phyloP scores from a whole-genome alignment of 2,797 vertebrate species.

The Pipistrellus pipistrellus region DNA sequence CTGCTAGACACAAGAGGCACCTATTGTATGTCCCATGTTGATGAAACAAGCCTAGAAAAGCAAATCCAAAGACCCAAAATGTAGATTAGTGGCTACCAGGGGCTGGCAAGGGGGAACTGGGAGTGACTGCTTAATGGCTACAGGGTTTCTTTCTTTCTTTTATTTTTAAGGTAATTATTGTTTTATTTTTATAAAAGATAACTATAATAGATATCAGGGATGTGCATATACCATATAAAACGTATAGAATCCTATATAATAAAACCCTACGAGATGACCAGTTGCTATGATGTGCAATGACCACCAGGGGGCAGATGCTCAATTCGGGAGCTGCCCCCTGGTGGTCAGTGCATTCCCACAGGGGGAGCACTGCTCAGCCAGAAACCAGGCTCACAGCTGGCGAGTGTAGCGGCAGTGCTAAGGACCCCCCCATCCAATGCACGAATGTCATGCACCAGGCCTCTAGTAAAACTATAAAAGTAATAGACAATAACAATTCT shows the following conservation, averaged over 20 bases:
- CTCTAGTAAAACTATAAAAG: neutral
- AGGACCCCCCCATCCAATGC: too few relatives aligned
- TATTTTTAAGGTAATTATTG: neutral
- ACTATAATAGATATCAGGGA: neutral
- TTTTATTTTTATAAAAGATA: conserved; percentile 42
- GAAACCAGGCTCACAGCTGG: too few relatives aligned
- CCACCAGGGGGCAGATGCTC: too few relatives aligned
- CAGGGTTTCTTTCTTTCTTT: too few relatives aligned
- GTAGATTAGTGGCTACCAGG: neutral
- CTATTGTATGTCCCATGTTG: neutral
- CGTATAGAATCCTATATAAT: neutral
- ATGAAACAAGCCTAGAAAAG: neutral
- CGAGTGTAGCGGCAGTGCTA: too few relatives aligned
- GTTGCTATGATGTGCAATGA: too few relatives aligned
- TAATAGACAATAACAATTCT: neutral
- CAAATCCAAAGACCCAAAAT: neutral
- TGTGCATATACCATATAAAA: neutral
- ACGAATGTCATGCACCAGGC: too few relatives aligned
- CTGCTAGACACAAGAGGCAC: neutral
- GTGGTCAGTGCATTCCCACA: too few relatives aligned
- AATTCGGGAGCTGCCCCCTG: too few relatives aligned
- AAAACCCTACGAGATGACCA: too few relatives aligned
- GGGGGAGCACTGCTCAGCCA: too few relatives aligned
- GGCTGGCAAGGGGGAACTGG: neutral
- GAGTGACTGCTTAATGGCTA: rapidly evolving